A percentile compares a stretch with the other conserved stretches of the same genome.
These are phyloP conservation scores for Sussaba pulchella DNA, from an alignment of 2,888 invertebrate species.

Conservation along the genomic window DNA sequence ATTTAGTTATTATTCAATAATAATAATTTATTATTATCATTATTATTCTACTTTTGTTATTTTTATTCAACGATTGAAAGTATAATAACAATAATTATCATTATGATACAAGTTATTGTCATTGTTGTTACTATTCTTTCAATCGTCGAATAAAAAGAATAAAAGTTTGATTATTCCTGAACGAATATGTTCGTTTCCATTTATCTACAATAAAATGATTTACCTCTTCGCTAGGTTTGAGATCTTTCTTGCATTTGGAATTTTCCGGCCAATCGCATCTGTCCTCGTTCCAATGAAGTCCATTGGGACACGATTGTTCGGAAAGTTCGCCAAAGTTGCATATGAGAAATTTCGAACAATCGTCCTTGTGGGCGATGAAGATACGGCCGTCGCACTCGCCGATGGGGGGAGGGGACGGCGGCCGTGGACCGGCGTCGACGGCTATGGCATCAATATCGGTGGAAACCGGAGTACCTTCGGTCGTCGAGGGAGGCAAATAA, in stretches of 20 bases:
- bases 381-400: slow-evolving; percentile 86
- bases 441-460: slow-evolving; percentile 79
- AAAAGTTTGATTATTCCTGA: too few relatives aligned
- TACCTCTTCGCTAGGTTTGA: slow-evolving; percentile 56
- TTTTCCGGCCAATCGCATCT: slow-evolving; percentile 94
- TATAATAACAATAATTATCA: too few relatives aligned
- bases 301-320: slow-evolving; percentile 90
- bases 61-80: too few relatives aligned
- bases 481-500: slow-evolving; percentile 68
- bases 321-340: slow-evolving; percentile 91
- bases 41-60: too few relatives aligned
- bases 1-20: too few relatives aligned
- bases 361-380: slow-evolving; percentile 87
- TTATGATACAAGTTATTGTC: too few relatives aligned
- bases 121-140: too few relatives aligned
- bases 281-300: slow-evolving; percentile 92
- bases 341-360: slow-evolving; percentile 92
- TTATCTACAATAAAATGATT: background rate
- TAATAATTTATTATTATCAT: too few relatives aligned
- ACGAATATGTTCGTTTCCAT: background rate
- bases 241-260: slow-evolving; percentile 85
- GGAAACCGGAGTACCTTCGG: slow-evolving; percentile 61
- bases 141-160: too few relatives aligned
- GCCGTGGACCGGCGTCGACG: slow-evolving; percentile 73
- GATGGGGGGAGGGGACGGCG: slow-evolving; percentile 70